Evolutionary conservation across 2,797 vertebrate species (phyloP).

Genomic region (Chaetophractus vellerosus): DNA sequence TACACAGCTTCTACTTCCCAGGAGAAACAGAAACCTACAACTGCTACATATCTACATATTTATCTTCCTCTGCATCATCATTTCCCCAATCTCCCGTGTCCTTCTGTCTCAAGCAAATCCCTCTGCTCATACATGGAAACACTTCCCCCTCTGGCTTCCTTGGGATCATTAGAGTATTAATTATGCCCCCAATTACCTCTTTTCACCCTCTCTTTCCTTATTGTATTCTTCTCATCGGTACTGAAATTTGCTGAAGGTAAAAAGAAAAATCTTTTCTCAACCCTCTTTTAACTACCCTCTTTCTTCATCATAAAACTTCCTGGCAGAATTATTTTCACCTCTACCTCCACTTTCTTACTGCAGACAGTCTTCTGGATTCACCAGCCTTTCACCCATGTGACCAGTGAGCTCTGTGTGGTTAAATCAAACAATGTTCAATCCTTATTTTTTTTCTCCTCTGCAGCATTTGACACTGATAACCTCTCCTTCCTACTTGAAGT

Average conservation of each 20-base stretch:
- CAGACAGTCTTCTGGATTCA: background rate
- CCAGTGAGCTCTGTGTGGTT: background rate
- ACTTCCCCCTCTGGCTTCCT: background rate
- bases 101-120: background rate
- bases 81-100: background rate
- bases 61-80: background rate
- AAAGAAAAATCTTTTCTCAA: slow-evolving; percentile 40
- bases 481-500: background rate
- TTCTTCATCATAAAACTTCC: slow-evolving; percentile 19
- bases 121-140: background rate
- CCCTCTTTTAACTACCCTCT: background rate
- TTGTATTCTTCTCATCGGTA: background rate
- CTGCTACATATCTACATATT: background rate
- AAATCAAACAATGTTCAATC: background rate
- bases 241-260: slow-evolving; percentile 22
- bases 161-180: background rate
- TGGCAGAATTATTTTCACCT: background rate
- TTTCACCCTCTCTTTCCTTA: background rate
- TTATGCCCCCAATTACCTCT: background rate
- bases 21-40: background rate
- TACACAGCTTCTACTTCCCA: background rate
- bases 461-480: background rate
- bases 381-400: background rate
- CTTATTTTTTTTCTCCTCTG: background rate
- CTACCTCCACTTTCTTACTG: background rate